A percentile compares a stretch with the other conserved stretches of the same genome.
phyloP scores from a whole-genome alignment of 2,113 vertebrate species.

The Chaenocephalus aceratus region DNA sequence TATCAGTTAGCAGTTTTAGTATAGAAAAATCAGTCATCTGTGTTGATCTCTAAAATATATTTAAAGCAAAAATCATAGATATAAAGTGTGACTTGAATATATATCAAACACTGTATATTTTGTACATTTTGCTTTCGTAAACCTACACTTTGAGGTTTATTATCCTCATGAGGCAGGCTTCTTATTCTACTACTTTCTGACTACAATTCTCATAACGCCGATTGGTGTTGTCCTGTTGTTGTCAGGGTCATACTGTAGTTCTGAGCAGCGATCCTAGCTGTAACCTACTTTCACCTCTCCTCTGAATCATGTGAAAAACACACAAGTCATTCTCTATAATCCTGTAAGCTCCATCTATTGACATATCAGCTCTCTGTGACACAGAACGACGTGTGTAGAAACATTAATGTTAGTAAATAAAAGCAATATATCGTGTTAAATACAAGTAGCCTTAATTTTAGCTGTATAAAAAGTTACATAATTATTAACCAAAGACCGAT shows the following conservation, averaged over 20 bases:
- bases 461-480: slow-evolving; percentile 8
- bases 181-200: background rate
- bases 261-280: background rate
- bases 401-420: background rate
- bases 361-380: background rate
- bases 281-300: slow-evolving; percentile 23
- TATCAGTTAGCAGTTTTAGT: background rate
- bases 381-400: background rate
- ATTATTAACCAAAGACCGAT: background rate
- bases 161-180: background rate
- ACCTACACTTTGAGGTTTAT: background rate
- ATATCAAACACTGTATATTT: background rate
- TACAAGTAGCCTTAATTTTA: background rate
- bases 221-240: slow-evolving; percentile 1
- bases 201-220: background rate
- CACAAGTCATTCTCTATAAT: slow-evolving; percentile 32
- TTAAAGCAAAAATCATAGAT: background rate
- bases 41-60: background rate
- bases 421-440: background rate
- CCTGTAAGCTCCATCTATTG: slow-evolving; percentile 15
- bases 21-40: background rate
- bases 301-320: slow-evolving; percentile 13
- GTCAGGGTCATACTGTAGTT: background rate
- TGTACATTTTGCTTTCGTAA: background rate
- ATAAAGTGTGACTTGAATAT: background rate